phyloP scores from a whole-genome alignment of 2,888 invertebrate genomes.

The Itoplectis maculator region DNA sequence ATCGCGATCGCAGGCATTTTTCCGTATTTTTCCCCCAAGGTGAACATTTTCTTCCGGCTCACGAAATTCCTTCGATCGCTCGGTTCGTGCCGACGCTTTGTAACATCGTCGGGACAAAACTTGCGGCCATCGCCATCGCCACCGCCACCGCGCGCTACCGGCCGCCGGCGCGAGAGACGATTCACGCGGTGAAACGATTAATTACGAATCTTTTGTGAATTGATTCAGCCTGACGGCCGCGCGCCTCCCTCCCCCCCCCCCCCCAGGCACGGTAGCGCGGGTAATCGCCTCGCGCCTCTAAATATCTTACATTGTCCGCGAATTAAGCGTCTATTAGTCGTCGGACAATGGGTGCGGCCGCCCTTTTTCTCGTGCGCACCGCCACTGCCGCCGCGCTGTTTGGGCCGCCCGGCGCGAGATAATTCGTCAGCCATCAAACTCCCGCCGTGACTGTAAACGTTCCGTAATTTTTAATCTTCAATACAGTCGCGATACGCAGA shows the following conservation, averaged over 20 bases:
- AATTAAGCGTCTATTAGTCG: slow-evolving; percentile 83
- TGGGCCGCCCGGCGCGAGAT: slow-evolving; percentile 29
- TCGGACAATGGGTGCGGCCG: slow-evolving; percentile 80
- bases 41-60: slow-evolving; percentile 22
- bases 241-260: too few species aligned
- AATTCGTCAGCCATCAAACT: slow-evolving; percentile 55
- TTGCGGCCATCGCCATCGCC: too few species aligned
- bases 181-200: slow-evolving; percentile 82
- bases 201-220: slow-evolving; percentile 84
- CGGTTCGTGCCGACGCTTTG: too few species aligned
- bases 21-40: not conserved
- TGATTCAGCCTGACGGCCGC: slow-evolving; percentile 80
- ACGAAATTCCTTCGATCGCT: not conserved
- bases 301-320: slow-evolving; percentile 82
- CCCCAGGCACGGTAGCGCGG: slow-evolving; percentile 75
- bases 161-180: slow-evolving; percentile 16
- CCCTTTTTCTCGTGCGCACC: slow-evolving; percentile 70
- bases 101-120: slow-evolving; percentile 11
- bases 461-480: slow-evolving; percentile 9
- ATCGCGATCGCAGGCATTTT: slow-evolving; percentile 35
- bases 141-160: not conserved
- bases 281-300: slow-evolving; percentile 73
- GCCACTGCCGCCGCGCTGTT: slow-evolving; percentile 47
- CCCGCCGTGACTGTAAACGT: slow-evolving; percentile 34
- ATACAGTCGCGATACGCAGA: not conserved